A percentile compares a stretch with the other conserved stretches of the same genome.
These are phyloP conservation scores for Saguinus midas DNA, from an alignment of 2,113 vertebrate genomes.

Conservation along the genomic window DNA sequence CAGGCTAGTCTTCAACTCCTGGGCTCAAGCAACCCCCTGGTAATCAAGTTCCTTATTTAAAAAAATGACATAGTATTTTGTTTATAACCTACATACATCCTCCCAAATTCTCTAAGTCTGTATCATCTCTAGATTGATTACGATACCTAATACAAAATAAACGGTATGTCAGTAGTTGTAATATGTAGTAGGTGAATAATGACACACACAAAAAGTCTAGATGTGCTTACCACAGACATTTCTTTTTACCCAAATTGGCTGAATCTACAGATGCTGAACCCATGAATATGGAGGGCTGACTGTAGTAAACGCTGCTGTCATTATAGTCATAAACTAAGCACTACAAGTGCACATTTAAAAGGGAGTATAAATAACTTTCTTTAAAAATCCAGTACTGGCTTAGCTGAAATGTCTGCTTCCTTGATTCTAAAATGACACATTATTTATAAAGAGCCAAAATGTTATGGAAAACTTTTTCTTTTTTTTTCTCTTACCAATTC, in stretches of 20 bases:
- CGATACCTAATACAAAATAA: not conserved
- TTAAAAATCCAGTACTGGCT: not conserved
- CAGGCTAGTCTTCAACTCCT: not conserved
- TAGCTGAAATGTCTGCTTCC: not conserved
- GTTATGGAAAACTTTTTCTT: not conserved
- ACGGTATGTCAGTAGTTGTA: not conserved
- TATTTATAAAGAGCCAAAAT: not conserved
- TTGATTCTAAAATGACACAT: constrained; percentile 16
- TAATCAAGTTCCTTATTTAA: not conserved
- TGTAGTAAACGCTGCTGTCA: not conserved
- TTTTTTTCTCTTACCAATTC: constrained; percentile 89
- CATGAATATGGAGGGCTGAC: not conserved
- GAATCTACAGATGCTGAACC: not conserved
- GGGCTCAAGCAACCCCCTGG: not conserved
- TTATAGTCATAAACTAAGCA: not conserved
- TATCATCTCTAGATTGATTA: not conserved
- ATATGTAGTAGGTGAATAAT: not conserved
- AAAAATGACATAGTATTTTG: not conserved
- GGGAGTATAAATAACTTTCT: not conserved
- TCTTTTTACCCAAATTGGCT: not conserved
- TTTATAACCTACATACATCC: not conserved
- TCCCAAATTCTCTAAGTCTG: not conserved
- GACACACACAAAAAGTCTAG: not conserved
- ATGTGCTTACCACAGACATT: not conserved
- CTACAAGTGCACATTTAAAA: not conserved